phyloP scores from a whole-genome alignment of 2,113 vertebrate species.

The Clarias magur region DNA sequence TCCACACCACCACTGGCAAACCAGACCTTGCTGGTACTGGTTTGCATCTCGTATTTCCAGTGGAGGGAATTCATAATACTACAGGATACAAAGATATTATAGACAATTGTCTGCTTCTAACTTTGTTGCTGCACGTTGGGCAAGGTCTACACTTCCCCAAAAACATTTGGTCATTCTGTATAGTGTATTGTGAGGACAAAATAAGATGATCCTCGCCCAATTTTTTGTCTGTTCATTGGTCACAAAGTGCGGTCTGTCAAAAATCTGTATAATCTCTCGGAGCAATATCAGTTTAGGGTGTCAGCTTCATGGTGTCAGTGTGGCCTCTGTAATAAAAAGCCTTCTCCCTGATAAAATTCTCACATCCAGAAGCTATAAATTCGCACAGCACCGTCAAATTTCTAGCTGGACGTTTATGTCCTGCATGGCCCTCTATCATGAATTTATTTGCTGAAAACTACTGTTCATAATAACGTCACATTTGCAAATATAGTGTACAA shows the following conservation, averaged over 20 bases:
- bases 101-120: background rate
- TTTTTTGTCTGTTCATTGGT: background rate
- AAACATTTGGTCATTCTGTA: background rate
- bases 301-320: background rate
- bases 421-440: background rate
- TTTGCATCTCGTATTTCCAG: background rate
- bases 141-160: background rate
- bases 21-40: background rate
- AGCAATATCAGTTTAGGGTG: background rate
- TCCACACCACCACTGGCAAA: background rate
- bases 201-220: background rate
- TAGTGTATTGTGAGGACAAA: background rate
- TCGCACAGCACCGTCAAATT: background rate
- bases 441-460: background rate
- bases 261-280: background rate
- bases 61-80: background rate
- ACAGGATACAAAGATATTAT: background rate
- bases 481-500: background rate
- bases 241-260: background rate
- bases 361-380: constrained; percentile 10
- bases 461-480: background rate
- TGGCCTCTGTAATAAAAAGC: background rate
- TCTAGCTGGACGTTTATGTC: background rate
- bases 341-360: background rate
- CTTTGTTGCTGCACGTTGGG: background rate